Evolutionary conservation across 37 sponge, comb jelly and placozoan species (phyloP).

Genomic region (Dysidea cf. avara): DNA sequence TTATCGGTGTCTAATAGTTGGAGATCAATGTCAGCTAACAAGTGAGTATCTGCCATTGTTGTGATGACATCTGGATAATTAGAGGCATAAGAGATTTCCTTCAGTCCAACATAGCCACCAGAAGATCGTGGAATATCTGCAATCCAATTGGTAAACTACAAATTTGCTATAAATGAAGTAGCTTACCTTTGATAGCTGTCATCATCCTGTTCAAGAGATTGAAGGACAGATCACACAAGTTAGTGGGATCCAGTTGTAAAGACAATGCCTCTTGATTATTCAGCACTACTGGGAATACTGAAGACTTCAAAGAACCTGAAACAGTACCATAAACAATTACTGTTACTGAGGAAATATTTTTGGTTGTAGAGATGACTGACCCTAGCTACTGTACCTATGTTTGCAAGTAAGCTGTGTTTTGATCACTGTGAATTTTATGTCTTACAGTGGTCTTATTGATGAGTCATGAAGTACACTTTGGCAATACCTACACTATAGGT

Average conservation of each 20-base stretch:
- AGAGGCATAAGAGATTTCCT: conserved; percentile 19
- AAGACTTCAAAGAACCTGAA: no score
- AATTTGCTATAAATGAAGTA: neutral
- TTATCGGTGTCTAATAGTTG: conserved; percentile 22
- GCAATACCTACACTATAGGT: no score
- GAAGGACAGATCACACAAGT: conserved; percentile 55
- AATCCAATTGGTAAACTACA: no score
- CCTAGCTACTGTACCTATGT: no score
- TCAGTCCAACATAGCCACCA: conserved; percentile 18
- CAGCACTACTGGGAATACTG: no score
- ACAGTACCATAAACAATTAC: no score
- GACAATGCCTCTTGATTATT: neutral
- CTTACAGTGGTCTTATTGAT: no score
- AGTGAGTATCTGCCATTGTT: conserved; percentile 21
- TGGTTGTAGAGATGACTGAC: no score
- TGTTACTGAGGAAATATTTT: no score
- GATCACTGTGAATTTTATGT: no score
- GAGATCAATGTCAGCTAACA: conserved; percentile 49
- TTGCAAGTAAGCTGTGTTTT: no score
- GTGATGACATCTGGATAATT: conserved; percentile 34
- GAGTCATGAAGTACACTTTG: no score
- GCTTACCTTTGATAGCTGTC: conserved; percentile 45
- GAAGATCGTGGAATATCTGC: conserved; percentile 11
- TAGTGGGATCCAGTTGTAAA: neutral
- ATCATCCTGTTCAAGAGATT: conserved; percentile 45